phyloP scores from a whole-genome alignment of 1,140 invertebrate genomes.

The Caenorhabditis tropicalis region DNA sequence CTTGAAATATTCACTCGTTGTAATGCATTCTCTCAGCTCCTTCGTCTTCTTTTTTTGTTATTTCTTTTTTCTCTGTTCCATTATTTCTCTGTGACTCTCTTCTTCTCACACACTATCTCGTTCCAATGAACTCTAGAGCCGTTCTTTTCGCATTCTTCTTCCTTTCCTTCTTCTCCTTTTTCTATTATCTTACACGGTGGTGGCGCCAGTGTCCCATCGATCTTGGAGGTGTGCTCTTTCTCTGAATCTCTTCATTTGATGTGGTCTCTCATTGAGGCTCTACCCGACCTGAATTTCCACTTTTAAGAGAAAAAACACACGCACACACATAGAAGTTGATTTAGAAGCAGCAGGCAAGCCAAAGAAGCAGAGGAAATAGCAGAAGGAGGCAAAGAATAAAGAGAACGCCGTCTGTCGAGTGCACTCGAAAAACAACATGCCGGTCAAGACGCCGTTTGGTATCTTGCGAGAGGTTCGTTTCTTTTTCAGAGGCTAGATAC shows the following conservation, averaged over 20 bases:
- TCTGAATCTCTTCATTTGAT: background rate
- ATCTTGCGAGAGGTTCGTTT: background rate
- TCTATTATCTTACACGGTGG: slow-evolving; percentile 15
- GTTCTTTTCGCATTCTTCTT: background rate
- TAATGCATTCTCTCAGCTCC: background rate
- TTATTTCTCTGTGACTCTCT: background rate
- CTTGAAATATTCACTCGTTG: background rate
- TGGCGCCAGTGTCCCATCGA: background rate
- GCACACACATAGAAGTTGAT: background rate
- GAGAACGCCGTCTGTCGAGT: background rate
- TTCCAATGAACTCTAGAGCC: background rate
- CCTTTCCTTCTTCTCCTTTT: background rate
- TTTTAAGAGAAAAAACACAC: slow-evolving; percentile 7
- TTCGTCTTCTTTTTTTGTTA: background rate
- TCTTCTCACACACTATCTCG: background rate
- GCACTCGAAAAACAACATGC: background rate
- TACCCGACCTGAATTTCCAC: background rate
- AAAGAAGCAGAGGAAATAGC: background rate
- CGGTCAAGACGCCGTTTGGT: background rate
- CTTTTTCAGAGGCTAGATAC: background rate
- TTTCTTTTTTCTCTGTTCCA: background rate
- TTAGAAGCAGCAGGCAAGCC: background rate
- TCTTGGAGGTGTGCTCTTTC: background rate
- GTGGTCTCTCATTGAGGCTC: background rate
- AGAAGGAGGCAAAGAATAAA: no score